A percentile compares a stretch with the other conserved stretches of the same genome.
Conservation (phyloP, 2,113 vertebrate species). For the Trichomycterus rosablanca region DNA sequence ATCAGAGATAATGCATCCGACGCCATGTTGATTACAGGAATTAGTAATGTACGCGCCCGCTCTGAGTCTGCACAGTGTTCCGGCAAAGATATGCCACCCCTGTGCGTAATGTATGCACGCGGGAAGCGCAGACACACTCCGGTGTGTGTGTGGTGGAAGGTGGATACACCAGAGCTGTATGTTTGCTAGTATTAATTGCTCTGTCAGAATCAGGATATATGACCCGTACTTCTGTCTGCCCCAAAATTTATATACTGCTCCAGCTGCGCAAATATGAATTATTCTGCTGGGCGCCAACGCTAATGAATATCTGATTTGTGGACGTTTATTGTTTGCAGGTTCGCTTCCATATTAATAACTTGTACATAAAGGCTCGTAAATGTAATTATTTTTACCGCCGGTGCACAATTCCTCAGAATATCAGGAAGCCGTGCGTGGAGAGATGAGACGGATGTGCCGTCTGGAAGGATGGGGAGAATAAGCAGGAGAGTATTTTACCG, state of each 20-base stretch:
- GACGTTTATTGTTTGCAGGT: slow-evolving; percentile 38
- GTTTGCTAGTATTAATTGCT: slow-evolving; percentile 31
- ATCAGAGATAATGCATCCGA: slow-evolving; percentile 21
- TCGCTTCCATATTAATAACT: slow-evolving; percentile 41
- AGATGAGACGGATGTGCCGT: slow-evolving; percentile 40
- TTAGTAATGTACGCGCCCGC: slow-evolving; percentile 13
- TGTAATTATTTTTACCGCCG: slow-evolving; percentile 40
- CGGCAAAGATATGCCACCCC: slow-evolving; percentile 15
- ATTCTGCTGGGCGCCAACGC: slow-evolving; percentile 19
- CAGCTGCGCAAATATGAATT: slow-evolving; percentile 23
- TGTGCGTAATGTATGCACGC: slow-evolving; percentile 27
- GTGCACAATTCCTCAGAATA: slow-evolving; percentile 22
- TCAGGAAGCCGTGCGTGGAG: slow-evolving; percentile 19
- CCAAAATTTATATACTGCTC: slow-evolving; percentile 25
- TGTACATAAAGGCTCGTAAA: slow-evolving; percentile 43
- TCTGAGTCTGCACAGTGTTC: slow-evolving; percentile 15
- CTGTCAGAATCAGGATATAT: slow-evolving; percentile 23
- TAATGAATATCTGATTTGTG: slow-evolving; percentile 42
- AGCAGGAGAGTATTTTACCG: neutral
- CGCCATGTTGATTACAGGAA: slow-evolving; percentile 12
- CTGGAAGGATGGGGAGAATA: slow-evolving; percentile 4
- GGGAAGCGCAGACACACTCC: neutral
- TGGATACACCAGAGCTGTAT: slow-evolving; percentile 9
- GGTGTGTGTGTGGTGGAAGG: neutral
- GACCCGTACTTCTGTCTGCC: slow-evolving; percentile 17